Conservation (phyloP, 2,113 vertebrate genomes). For the Oncorhynchus mykiss region DNA sequence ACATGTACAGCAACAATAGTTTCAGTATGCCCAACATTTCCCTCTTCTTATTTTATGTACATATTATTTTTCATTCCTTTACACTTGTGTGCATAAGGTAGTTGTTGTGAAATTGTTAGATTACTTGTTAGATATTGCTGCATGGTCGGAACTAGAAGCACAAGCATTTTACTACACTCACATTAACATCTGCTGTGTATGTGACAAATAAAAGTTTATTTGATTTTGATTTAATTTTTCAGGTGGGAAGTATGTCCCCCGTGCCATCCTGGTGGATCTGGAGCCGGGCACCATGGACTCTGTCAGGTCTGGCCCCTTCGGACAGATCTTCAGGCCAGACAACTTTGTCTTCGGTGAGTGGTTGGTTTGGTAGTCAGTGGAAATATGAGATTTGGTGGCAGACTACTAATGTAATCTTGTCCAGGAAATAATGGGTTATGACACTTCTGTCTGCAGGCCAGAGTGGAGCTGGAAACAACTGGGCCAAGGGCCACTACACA, state of each 20-base stretch:
- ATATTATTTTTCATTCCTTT: too few relatives aligned
- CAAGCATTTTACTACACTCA: too few relatives aligned
- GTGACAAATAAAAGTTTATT: too few relatives aligned
- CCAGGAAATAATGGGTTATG: neutral
- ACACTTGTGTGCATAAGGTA: too few relatives aligned
- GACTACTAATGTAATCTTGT: neutral
- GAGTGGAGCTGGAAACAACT: slow-evolving; percentile 82
- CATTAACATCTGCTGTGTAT: too few relatives aligned
- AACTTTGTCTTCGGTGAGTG: slow-evolving; percentile 78
- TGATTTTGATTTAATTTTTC: slow-evolving; percentile 4
- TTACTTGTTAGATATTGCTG: too few relatives aligned
- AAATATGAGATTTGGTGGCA: neutral
- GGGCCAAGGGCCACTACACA: slow-evolving; percentile 82
- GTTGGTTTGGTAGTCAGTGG: neutral
- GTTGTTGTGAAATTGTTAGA: too few relatives aligned
- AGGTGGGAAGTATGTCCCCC: slow-evolving; percentile 79
- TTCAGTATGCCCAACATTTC: neutral
- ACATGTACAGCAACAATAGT: neutral
- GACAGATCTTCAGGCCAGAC: slow-evolving; percentile 79
- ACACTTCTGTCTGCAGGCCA: slow-evolving; percentile 61
- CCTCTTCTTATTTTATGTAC: too few relatives aligned
- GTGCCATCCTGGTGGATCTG: slow-evolving; percentile 93
- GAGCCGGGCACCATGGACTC: slow-evolving; percentile 98
- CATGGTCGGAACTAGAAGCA: too few relatives aligned
- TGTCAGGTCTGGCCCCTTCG: slow-evolving; percentile 80